Percentiles rank a stretch among this genome's conserved stretches.
Conservation (phyloP, 92 coral and sea anemone species). For the Blastomussa wellsi region DNA sequence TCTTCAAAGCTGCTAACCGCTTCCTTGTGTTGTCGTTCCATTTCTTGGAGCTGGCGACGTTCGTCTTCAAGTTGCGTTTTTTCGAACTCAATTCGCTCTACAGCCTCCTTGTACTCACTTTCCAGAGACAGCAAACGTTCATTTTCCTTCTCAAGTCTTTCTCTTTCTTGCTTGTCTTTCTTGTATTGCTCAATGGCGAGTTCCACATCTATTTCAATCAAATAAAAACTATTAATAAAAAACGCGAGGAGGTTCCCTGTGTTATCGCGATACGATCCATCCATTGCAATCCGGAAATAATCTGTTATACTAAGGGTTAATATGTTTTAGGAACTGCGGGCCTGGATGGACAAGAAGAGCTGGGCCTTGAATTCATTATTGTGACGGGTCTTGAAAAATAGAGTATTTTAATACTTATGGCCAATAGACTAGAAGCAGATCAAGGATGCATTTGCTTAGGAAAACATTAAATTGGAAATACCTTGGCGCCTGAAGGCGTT, state of each 20-base stretch:
- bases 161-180: conserved; percentile 93
- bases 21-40: conserved; percentile 86
- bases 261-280: neutral
- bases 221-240: neutral
- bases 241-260: neutral
- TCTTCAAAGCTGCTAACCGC: conserved; percentile 92
- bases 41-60: conserved; percentile 77
- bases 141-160: conserved; percentile 89
- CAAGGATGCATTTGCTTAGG: no score
- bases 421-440: no score
- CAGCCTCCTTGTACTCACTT: conserved; percentile 85
- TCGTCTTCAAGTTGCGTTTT: conserved; percentile 90
- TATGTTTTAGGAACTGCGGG: no score
- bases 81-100: conserved; percentile 86
- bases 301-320: no score
- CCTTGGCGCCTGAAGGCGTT: no score
- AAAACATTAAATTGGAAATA: no score
- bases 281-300: neutral
- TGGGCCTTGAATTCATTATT: no score
- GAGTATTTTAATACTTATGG: no score
- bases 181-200: conserved; percentile 97
- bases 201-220: conserved; percentile 82
- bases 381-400: no score
- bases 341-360: no score
- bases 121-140: conserved; percentile 84